Percentiles rank a stretch among this genome's conserved stretches.
phyloP scores from a whole-genome alignment of 2,113 vertebrate genomes.

The Balaeniceps rex region DNA sequence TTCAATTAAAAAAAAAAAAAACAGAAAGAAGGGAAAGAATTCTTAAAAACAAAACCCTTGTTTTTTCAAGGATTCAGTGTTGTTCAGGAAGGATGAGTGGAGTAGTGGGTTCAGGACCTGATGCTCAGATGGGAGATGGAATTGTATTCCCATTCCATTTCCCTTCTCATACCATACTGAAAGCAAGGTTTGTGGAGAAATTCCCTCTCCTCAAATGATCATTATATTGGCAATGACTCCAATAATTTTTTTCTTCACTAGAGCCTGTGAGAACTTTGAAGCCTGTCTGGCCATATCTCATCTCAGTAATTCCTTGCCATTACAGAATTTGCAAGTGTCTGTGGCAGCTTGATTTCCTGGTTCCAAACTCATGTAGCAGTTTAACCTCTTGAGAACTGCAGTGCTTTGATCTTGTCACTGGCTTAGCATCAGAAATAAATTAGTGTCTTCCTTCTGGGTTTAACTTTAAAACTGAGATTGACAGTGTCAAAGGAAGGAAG shows the following conservation, averaged over 20 bases:
- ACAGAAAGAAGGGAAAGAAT: rapidly evolving
- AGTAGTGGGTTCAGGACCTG: neutral
- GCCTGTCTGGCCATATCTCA: neutral
- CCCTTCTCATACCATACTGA: neutral
- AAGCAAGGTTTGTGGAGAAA: neutral
- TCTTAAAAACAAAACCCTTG: neutral
- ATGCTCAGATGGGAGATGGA: neutral
- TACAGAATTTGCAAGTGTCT: neutral
- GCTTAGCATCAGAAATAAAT: neutral
- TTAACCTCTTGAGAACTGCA: neutral
- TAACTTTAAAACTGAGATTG: neutral
- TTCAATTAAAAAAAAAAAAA: neutral
- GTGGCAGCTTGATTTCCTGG: neutral
- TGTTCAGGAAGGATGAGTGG: neutral
- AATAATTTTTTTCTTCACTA: neutral
- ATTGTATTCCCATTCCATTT: neutral
- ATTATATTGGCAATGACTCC: neutral
- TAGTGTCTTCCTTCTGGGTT: neutral
- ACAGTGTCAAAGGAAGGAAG: neutral
- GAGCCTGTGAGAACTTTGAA: neutral
- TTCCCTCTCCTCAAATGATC: neutral
- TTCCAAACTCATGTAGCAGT: rapidly evolving
- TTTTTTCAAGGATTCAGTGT: neutral
- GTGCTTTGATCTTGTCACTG: neutral
- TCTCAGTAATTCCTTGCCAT: neutral